A percentile compares a stretch with the other conserved stretches of the same genome.
Conservation (phyloP, 1,140 invertebrate species). For the Drosophila kikkawai region DNA sequence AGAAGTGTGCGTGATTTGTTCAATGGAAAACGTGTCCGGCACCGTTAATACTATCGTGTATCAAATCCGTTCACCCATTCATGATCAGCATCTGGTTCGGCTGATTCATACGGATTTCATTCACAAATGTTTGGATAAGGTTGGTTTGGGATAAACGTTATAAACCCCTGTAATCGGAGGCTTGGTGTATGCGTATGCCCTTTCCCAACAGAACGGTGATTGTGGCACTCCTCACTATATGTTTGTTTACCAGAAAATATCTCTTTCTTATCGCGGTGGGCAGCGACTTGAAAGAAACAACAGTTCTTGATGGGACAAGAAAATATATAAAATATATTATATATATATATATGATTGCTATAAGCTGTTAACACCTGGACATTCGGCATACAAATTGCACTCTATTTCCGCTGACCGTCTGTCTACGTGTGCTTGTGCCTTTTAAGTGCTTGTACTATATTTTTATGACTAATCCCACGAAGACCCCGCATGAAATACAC, state of each 20-base stretch:
- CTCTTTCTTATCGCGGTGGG: neutral
- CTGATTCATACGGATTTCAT: constrained; percentile 37
- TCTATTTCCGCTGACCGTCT: constrained; percentile 18
- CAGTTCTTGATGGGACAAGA: neutral
- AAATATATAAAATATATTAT: neutral
- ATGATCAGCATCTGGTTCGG: constrained; percentile 52
- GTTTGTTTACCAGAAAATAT: constrained; percentile 1
- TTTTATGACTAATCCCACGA: constrained; percentile 31
- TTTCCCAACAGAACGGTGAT: constrained; percentile 25
- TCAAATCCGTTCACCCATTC: constrained; percentile 59
- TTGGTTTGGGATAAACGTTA: neutral
- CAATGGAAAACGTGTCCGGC: constrained; percentile 61
- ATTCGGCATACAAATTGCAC: neutral
- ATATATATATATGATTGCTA: neutral
- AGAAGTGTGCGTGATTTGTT: constrained; percentile 39
- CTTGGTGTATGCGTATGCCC: constrained; percentile 3
- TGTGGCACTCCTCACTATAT: constrained; percentile 1
- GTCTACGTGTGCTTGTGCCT: constrained; percentile 18
- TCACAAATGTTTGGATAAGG: constrained; percentile 26
- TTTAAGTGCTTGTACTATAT: constrained; percentile 17
- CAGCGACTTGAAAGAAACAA: constrained; percentile 6
- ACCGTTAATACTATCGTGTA: constrained; percentile 39
- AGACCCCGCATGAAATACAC: neutral
- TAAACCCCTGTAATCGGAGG: neutral
- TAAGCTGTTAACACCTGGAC: constrained; percentile 9